These are phyloP conservation scores for Xylocampa areola DNA, from an alignment of 2,888 invertebrate genomes.

Conservation along the genomic window DNA sequence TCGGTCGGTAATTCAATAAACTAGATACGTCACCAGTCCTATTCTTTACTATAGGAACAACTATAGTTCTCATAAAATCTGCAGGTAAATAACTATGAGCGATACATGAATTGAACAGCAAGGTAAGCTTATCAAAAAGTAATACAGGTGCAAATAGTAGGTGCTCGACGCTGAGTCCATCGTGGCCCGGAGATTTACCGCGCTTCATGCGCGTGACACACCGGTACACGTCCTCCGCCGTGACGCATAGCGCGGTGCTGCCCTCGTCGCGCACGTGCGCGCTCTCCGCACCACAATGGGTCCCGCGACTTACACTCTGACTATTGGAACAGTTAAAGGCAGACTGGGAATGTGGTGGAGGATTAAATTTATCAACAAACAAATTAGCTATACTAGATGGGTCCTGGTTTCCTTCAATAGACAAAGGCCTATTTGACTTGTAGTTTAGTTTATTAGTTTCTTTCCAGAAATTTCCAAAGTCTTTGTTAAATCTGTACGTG, in stretches of 20 bases:
- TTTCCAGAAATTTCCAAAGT: conserved; percentile 18
- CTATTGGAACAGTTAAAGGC: too few species aligned
- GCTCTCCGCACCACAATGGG: too few species aligned
- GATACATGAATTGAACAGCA: too few species aligned
- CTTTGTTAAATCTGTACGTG: conserved; percentile 9
- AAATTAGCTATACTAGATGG: conserved; percentile 7
- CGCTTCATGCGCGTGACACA: conserved; percentile 2
- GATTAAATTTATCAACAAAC: too few species aligned
- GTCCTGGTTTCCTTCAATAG: neutral
- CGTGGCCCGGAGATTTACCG: conserved; percentile 5
- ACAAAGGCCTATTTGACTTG: neutral
- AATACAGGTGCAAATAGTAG: too few species aligned
- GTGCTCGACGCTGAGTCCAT: conserved; percentile 13
- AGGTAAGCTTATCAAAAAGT: neutral
- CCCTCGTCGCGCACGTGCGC: too few species aligned
- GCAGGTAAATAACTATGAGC: conserved; percentile 7
- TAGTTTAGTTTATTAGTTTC: conserved; percentile 14
- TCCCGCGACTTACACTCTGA: too few species aligned
- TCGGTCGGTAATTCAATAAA: too few species aligned
- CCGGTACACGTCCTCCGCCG: neutral
- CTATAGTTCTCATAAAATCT: conserved; percentile 1
- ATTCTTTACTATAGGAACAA: conserved; percentile 4
- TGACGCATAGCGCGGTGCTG: too few species aligned
- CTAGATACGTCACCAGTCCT: neutral
- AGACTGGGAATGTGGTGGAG: conserved; percentile 1